Conservation (phyloP, 2,797 vertebrate genomes). For the Cephalopachus bancanus region DNA sequence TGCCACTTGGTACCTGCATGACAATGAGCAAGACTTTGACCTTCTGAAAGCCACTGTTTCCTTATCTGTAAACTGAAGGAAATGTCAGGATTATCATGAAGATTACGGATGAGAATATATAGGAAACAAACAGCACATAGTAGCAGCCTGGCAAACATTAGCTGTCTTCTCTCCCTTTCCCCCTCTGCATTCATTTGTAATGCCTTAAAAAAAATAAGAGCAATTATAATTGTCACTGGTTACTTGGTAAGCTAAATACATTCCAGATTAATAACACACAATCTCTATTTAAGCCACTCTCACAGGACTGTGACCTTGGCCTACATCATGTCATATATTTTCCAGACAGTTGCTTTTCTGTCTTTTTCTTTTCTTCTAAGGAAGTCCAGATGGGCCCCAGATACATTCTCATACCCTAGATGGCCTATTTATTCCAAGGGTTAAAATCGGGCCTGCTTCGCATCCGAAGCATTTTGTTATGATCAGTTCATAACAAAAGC, state of each 20-base stretch:
- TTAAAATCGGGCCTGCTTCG: slow-evolving; percentile 86
- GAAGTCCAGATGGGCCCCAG: slow-evolving; percentile 83
- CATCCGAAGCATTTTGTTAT: slow-evolving; percentile 77
- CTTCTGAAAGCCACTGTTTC: background rate
- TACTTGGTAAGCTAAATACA: slow-evolving; percentile 74
- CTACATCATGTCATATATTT: slow-evolving; percentile 75
- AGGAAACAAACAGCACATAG: background rate
- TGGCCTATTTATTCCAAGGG: slow-evolving; percentile 67
- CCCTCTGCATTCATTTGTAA: background rate
- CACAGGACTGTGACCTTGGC: slow-evolving; percentile 52
- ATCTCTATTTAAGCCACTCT: slow-evolving; percentile 75
- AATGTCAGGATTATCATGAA: slow-evolving; percentile 5
- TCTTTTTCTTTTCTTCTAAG: slow-evolving; percentile 74
- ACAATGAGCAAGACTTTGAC: background rate
- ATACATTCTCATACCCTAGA: slow-evolving; percentile 77
- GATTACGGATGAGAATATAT: background rate
- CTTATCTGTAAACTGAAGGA: background rate
- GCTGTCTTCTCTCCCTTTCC: background rate
- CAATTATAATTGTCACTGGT: slow-evolving; percentile 63
- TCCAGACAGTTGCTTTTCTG: slow-evolving; percentile 50
- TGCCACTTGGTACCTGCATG: background rate
- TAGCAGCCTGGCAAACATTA: slow-evolving; percentile 6
- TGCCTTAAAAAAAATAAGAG: background rate
- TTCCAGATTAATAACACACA: slow-evolving; percentile 64
- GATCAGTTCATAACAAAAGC: slow-evolving; percentile 89